Base-by-base conservation (phyloP, 2,888 invertebrate species). In the Dexiosoma caninum region DNA sequence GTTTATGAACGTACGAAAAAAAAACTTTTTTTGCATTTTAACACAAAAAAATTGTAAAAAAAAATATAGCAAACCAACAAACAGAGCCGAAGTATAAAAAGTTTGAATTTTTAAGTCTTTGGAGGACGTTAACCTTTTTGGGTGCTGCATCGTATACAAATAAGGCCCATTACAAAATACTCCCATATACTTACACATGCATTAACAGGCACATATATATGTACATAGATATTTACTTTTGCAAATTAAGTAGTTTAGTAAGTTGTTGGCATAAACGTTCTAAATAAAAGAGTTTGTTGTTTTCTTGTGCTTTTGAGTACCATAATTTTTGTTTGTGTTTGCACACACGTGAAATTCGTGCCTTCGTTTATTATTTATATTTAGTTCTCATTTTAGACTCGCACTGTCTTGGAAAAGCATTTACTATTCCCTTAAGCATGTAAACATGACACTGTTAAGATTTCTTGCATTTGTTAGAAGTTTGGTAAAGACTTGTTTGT, bases 41-140 rank as follows among this genome's bases (percentile, higher is more conserved):
- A 60, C 6, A 49, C 30, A 37, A 53, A 60, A 27, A 66, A 59
- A 76, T 37, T 37, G 21, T 72, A 72, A 21, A 62, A 72, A 21
- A 62, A 60, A 72, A 55, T 32, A 10, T 32, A 40, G 62, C 37
- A 5, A 70, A 19, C 51, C 30, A 60, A 32, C 76, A 77, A 57
- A 49, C 49, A 66, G n/a, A n/a, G 53, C 19, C 8, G 55, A 40
- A 49, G 21, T 40, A 40, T 30, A 66, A 75, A 83, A 85, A 84
- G 82, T 85, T 85, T 84, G 83, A 84, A 83, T 86, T 88, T 87
- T 84, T 84, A 87, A 86, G 86, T 86, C 85, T 85, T 85, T 86
- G 84, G 86, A 85, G 89, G 88, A 85, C 89, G 86, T 89, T 89
- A 88, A 89, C 89, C 89, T 87, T 88, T 86, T 85, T 85, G 84